phyloP scores from a whole-genome alignment of 2,888 invertebrate genomes.

The Criorhina ranunculi region DNA sequence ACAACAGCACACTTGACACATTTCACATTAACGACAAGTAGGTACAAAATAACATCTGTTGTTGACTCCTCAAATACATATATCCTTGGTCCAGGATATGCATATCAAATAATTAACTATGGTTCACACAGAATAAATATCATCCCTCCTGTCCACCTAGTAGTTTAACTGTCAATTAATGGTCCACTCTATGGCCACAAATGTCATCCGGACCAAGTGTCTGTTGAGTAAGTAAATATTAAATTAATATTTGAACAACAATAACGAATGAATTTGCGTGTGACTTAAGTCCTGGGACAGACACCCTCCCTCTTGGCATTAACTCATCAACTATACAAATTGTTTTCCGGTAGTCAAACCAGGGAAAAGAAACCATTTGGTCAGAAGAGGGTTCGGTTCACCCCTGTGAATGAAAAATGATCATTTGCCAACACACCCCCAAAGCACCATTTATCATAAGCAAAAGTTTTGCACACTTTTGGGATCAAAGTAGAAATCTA shows the following conservation, averaged over 20 bases:
- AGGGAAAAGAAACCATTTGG: not conserved
- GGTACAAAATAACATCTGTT: constrained; percentile 39
- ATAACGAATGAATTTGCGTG: constrained; percentile 22
- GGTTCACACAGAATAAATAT: not conserved
- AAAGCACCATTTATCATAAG: constrained; percentile 33
- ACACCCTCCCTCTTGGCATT: not conserved
- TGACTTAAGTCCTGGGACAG: not conserved
- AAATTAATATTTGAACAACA: constrained; percentile 19
- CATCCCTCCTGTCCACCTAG: not conserved
- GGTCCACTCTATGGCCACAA: constrained; percentile 13
- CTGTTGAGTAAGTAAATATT: constrained; percentile 10
- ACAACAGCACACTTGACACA: not conserved
- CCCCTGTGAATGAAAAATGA: constrained; percentile 2
- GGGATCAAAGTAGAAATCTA: constrained; percentile 6
- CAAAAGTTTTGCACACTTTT: constrained; percentile 10
- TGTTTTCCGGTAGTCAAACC: not conserved
- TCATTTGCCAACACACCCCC: constrained; percentile 2
- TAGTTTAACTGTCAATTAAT: constrained; percentile 21
- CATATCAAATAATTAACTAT: constrained; percentile 15
- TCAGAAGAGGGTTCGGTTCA: not conserved
- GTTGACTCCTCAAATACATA: constrained; percentile 13
- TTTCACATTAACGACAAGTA: constrained; percentile 31
- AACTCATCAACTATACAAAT: constrained; percentile 5
- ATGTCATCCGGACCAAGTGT: constrained; percentile 31
- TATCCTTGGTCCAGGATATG: constrained; percentile 3